Conservation (phyloP, 2,888 invertebrate genomes). For the Brenthis hecate region DNA sequence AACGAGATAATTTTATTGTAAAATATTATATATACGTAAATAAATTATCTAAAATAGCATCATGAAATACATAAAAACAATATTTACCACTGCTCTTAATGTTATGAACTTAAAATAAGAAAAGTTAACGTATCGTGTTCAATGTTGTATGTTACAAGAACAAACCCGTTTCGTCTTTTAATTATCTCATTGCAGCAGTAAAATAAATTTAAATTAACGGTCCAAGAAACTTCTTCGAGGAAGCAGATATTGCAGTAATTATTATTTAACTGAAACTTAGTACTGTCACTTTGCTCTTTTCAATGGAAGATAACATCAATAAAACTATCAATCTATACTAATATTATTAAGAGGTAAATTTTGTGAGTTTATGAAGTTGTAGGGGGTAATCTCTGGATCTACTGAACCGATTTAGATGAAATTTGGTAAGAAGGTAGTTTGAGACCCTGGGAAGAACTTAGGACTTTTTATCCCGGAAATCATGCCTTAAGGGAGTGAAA, state of each 20-base stretch:
- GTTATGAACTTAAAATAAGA: constrained; percentile 10
- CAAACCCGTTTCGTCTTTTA: constrained; percentile 36
- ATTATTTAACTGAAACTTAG: constrained; percentile 38
- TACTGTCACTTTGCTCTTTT: constrained; percentile 33
- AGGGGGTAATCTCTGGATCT: too few relatives aligned
- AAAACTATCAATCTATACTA: neutral
- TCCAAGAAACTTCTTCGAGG: constrained; percentile 46
- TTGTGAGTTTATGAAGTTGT: too few relatives aligned
- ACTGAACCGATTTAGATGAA: too few relatives aligned
- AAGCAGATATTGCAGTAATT: constrained; percentile 40
- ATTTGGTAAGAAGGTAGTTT: too few relatives aligned
- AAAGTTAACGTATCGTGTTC: constrained; percentile 24
- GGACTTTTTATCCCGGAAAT: too few relatives aligned
- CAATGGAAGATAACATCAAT: neutral
- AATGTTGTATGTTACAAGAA: constrained; percentile 27
- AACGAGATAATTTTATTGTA: too few relatives aligned
- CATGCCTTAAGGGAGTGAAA: too few relatives aligned
- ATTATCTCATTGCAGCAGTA: constrained; percentile 49
- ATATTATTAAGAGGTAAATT: too few relatives aligned
- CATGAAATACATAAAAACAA: too few relatives aligned
- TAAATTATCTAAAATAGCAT: too few relatives aligned
- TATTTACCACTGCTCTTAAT: neutral
- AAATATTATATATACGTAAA: too few relatives aligned
- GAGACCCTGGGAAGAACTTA: too few relatives aligned
- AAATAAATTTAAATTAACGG: constrained; percentile 72